Conservation (phyloP, 2,888 invertebrate genomes). For the Seira sanloemensis region DNA sequence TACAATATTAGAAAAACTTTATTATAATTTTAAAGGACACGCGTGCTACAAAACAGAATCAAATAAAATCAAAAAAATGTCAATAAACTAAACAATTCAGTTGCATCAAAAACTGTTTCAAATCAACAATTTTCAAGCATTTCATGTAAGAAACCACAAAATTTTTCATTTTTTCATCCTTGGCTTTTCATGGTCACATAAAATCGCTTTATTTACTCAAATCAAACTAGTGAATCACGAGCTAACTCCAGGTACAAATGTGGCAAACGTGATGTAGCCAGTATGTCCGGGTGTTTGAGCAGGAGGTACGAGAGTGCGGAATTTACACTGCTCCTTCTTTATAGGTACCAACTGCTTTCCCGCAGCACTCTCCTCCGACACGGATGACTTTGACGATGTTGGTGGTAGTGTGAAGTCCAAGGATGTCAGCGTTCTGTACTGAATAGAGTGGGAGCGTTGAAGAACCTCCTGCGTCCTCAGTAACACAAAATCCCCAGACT, state of each 20-base stretch:
- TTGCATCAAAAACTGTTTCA: not conserved
- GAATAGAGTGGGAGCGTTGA: conserved; percentile 86
- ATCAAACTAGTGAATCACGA: not conserved
- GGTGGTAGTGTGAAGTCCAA: conserved; percentile 66
- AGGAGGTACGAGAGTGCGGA: conserved; percentile 84
- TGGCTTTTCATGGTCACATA: conserved; percentile 4
- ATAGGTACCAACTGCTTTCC: conserved; percentile 56
- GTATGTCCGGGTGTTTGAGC: conserved; percentile 92
- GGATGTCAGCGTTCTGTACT: conserved; percentile 78
- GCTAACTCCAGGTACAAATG: conserved; percentile 81
- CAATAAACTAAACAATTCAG: not conserved
- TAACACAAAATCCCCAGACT: conserved; percentile 86
- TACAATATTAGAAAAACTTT: conserved; percentile 1
- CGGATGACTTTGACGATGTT: not conserved
- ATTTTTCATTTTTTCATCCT: too few species aligned
- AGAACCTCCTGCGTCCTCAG: conserved; percentile 91
- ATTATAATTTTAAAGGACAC: not conserved
- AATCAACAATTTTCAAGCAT: conserved; percentile 1
- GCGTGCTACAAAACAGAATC: not conserved
- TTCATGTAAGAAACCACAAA: too few species aligned
- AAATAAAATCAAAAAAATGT: not conserved
- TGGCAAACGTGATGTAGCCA: conserved; percentile 96
- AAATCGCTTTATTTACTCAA: not conserved
- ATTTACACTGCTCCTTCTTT: conserved; percentile 75
- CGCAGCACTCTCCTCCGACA: not conserved